Conservation (phyloP, 2,888 invertebrate species). For the Pachydiplax longipennis region DNA sequence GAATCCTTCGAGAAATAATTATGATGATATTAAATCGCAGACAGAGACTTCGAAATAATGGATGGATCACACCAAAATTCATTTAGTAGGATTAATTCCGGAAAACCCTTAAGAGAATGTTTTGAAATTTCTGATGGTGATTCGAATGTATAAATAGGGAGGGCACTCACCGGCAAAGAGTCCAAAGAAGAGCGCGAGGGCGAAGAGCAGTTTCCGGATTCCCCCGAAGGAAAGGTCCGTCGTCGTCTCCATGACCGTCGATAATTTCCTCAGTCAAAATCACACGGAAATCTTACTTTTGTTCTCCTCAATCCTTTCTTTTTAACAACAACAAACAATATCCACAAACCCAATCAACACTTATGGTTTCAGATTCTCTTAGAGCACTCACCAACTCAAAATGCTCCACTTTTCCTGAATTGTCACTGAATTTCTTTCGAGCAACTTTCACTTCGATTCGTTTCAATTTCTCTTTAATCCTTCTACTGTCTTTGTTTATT, state of each 20-base stretch:
- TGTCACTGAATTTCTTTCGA: neutral
- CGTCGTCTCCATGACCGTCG: neutral
- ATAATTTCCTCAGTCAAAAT: neutral
- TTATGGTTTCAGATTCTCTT: neutral
- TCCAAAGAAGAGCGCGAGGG: constrained; percentile 10
- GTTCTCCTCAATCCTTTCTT: neutral
- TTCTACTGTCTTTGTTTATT: no score
- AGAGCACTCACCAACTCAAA: neutral
- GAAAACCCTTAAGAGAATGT: no score
- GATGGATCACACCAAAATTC: no score
- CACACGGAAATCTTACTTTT: neutral
- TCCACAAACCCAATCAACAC: neutral
- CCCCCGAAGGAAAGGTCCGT: neutral
- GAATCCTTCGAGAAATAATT: no score
- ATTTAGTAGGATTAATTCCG: no score
- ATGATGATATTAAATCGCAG: no score
- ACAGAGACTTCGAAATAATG: no score
- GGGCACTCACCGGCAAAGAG: constrained; percentile 17
- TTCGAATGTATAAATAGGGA: neutral
- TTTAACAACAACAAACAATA: neutral
- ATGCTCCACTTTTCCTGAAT: neutral
- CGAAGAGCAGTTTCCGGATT: neutral
- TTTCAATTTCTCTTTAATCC: neutral
- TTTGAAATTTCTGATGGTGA: no score
- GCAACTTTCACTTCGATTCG: neutral